Percentiles rank a stretch among this genome's conserved stretches.
Conservation (phyloP, 2,113 vertebrate genomes). For the Scomber colias region DNA sequence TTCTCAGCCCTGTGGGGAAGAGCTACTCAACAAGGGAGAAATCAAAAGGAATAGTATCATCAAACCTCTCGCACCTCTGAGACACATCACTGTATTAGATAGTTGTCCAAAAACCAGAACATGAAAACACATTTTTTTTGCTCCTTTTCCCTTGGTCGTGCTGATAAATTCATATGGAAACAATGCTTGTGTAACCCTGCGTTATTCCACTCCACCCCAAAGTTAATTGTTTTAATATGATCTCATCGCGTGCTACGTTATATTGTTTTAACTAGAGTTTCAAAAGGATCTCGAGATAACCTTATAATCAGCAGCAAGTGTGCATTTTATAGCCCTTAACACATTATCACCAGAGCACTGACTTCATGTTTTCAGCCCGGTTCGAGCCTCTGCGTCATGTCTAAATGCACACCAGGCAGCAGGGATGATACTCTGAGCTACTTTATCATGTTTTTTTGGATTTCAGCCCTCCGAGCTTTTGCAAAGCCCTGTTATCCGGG, state of each 20-base stretch:
- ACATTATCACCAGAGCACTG: constrained; percentile 31
- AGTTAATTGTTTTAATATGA: constrained; percentile 47
- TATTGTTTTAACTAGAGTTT: constrained; percentile 43
- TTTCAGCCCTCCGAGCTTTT: constrained; percentile 43
- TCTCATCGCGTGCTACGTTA: constrained; percentile 52
- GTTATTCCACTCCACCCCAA: constrained; percentile 25
- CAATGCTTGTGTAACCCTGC: constrained; percentile 23
- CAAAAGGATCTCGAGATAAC: constrained; percentile 44
- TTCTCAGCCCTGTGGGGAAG: constrained; percentile 23
- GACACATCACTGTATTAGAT: background rate
- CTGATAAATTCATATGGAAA: constrained; percentile 52
- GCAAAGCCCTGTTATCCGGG: constrained; percentile 45
- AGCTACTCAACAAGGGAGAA: constrained; percentile 38
- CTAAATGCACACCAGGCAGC: constrained; percentile 55
- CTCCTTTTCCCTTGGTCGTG: background rate
- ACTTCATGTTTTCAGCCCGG: constrained; percentile 26
- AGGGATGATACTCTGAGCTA: constrained; percentile 39
- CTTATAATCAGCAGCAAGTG: constrained; percentile 14
- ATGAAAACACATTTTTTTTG: constrained; percentile 31
- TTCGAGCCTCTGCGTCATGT: constrained; percentile 46
- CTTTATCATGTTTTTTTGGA: constrained; percentile 32
- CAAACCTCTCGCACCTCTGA: constrained; percentile 19
- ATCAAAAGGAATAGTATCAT: constrained; percentile 50
- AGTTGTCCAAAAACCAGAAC: constrained; percentile 21
- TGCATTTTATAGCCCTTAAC: constrained; percentile 28